Evolutionary conservation across 1,140 invertebrate species (phyloP).

Genomic region (Ditylenchus dipsaci): DNA sequence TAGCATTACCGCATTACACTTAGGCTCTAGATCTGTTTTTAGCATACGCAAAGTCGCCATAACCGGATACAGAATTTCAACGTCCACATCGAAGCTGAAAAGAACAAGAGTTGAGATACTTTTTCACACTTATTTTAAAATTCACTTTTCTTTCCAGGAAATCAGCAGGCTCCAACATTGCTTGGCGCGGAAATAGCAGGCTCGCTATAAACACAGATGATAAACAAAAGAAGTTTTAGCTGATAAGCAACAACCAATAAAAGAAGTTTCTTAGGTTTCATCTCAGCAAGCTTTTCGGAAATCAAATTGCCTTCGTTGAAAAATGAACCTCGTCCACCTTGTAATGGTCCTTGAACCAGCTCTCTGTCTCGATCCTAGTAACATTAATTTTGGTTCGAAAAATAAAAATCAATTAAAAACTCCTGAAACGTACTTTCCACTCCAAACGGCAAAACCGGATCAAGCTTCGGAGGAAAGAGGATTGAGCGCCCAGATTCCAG

Average conservation of each 20-base stretch:
- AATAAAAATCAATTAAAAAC: slow-evolving; percentile 7
- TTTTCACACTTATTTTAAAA: neutral
- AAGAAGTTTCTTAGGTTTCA: slow-evolving; percentile 22
- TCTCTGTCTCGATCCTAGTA: slow-evolving; percentile 46
- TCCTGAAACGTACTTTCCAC: slow-evolving; percentile 42
- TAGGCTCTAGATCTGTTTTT: slow-evolving; percentile 52
- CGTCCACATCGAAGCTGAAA: slow-evolving; percentile 27
- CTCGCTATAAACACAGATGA: slow-evolving; percentile 18
- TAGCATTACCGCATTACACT: slow-evolving; percentile 81
- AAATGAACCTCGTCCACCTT: slow-evolving; percentile 52
- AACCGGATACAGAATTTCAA: slow-evolving; percentile 39
- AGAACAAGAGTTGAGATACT: neutral
- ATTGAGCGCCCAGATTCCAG: slow-evolving; percentile 40
- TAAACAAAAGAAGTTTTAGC: neutral
- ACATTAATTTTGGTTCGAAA: no score
- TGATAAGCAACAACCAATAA: slow-evolving; percentile 34
- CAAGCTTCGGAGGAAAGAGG: slow-evolving; percentile 50
- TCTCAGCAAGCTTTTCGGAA: slow-evolving; percentile 17
- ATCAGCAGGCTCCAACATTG: slow-evolving; percentile 34
- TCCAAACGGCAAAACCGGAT: slow-evolving; percentile 53
- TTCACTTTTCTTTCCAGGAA: slow-evolving; percentile 15
- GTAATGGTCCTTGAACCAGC: slow-evolving; percentile 52
- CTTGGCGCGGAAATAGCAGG: slow-evolving; percentile 37
- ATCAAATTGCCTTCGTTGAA: slow-evolving; percentile 36
- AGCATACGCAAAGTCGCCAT: slow-evolving; percentile 53